A percentile compares a stretch with the other conserved stretches of the same genome.
These are phyloP conservation scores for Eurystomus gularis DNA, from an alignment of 2,113 vertebrate genomes.

Conservation along the genomic window DNA sequence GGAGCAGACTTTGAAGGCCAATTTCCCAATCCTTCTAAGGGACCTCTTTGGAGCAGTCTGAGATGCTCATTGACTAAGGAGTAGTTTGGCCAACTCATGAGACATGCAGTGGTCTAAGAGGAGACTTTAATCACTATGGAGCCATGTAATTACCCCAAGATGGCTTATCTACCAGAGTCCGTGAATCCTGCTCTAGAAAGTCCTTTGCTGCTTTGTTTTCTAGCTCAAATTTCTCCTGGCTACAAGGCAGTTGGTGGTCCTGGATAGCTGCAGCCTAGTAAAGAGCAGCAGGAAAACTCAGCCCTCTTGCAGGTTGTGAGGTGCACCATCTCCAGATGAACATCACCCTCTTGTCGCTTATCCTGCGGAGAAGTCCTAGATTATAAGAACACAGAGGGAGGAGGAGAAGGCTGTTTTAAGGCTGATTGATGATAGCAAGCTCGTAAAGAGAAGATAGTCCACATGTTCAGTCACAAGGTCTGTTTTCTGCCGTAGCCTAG, in stretches of 20 bases:
- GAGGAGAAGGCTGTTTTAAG: not conserved
- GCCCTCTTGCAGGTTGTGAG: accelerated
- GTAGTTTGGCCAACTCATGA: not conserved
- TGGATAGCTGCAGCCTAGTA: not conserved
- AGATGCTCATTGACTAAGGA: not conserved
- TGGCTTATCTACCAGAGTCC: not conserved
- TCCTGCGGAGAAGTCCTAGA: not conserved
- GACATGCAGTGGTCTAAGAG: accelerated
- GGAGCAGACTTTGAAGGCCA: not conserved
- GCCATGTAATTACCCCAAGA: accelerated
- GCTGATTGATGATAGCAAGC: not conserved
- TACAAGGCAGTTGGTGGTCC: not conserved
- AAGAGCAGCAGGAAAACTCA: not conserved
- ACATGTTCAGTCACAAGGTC: not conserved
- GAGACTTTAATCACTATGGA: not conserved
- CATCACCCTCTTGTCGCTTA: accelerated
- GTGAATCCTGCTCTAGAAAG: not conserved
- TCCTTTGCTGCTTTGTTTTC: not conserved
- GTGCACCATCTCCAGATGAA: not conserved
- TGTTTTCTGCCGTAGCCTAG: not conserved
- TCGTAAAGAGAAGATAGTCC: not conserved
- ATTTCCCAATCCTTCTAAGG: accelerated
- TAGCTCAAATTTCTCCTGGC: not conserved
- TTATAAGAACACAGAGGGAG: not conserved
- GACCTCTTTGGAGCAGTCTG: not conserved